A percentile compares a stretch with the other conserved stretches of the same genome.
Evolutionary conservation across 1,140 invertebrate species (phyloP).

Genomic region (Tachypleus tridentatus): DNA sequence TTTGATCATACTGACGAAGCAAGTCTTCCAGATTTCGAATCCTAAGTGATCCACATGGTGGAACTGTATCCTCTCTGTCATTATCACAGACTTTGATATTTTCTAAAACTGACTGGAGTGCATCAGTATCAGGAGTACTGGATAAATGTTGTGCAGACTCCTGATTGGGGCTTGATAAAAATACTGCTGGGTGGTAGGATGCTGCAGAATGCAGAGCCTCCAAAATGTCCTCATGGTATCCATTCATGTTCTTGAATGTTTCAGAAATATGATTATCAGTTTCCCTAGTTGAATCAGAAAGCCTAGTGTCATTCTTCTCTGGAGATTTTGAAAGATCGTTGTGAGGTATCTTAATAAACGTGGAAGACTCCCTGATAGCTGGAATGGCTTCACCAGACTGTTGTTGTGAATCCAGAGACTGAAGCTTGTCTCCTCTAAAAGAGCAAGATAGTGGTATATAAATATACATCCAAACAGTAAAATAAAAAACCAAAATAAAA

Average conservation of each 20-base stretch:
- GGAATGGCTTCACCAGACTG: too few species aligned
- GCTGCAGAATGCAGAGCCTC: constrained; percentile 50
- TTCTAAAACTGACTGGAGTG: constrained; percentile 25
- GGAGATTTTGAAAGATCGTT: constrained; percentile 59
- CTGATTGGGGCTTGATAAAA: constrained; percentile 4
- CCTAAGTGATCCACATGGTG: constrained; percentile 39
- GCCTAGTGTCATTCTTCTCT: neutral
- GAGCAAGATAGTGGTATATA: too few species aligned
- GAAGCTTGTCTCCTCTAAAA: too few species aligned
- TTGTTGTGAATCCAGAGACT: too few species aligned
- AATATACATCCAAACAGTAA: too few species aligned
- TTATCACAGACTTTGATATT: constrained; percentile 9
- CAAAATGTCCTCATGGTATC: constrained; percentile 83
- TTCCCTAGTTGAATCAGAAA: too few species aligned
- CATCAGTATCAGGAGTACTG: constrained; percentile 15
- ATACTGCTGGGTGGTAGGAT: constrained; percentile 10
- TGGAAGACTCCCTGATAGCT: constrained; percentile 35
- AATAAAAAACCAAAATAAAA: too few species aligned
- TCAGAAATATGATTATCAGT: too few species aligned
- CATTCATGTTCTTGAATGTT: constrained; percentile 65
- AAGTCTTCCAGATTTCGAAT: constrained; percentile 84
- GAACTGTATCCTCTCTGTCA: constrained; percentile 28
- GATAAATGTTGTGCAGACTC: neutral
- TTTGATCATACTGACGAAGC: constrained; percentile 76
- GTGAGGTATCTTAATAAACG: constrained; percentile 63